Percentiles rank a stretch among this genome's conserved stretches.
Evolutionary conservation across 2,888 invertebrate genomes (phyloP).

Genomic region (Entomobrya multifasciata): DNA sequence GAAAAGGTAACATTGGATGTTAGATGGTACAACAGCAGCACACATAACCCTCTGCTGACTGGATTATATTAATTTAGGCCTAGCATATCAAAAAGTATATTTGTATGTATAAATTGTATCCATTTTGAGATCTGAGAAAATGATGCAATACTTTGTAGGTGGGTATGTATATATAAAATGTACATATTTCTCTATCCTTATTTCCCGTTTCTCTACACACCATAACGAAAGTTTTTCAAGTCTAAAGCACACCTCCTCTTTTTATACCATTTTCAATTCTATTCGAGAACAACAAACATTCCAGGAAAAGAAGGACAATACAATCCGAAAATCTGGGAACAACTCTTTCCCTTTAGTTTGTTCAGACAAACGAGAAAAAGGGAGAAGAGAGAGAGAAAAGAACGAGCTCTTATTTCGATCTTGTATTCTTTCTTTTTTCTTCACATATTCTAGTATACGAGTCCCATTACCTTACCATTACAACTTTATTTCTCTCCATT

Average conservation of each 20-base stretch:
- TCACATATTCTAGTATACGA: neutral
- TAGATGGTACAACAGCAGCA: neutral
- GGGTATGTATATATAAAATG: neutral
- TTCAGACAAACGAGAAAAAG: constrained; percentile 33
- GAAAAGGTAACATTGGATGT: constrained; percentile 28
- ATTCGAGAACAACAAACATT: constrained; percentile 73
- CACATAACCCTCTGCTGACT: neutral
- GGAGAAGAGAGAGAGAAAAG: constrained; percentile 37
- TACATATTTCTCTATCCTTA: neutral
- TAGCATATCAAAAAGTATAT: neutral
- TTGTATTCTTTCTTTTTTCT: constrained; percentile 15
- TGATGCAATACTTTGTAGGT: constrained; percentile 45
- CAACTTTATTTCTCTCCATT: constrained; percentile 49
- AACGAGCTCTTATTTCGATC: constrained; percentile 62
- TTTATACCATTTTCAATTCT: constrained; percentile 53
- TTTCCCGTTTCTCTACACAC: constrained; percentile 21
- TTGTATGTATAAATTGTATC: neutral
- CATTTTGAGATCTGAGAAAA: constrained; percentile 32
- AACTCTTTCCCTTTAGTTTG: constrained; percentile 71
- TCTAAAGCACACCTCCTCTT: constrained; percentile 11
- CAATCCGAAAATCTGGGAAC: constrained; percentile 69
- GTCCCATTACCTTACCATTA: constrained; percentile 37
- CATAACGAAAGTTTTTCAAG: constrained; percentile 22
- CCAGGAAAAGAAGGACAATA: constrained; percentile 68
- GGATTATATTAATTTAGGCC: constrained; percentile 53